Evolutionary conservation across 2,797 vertebrate species (phyloP).

Genomic region (Enteromius viviparus): DNA sequence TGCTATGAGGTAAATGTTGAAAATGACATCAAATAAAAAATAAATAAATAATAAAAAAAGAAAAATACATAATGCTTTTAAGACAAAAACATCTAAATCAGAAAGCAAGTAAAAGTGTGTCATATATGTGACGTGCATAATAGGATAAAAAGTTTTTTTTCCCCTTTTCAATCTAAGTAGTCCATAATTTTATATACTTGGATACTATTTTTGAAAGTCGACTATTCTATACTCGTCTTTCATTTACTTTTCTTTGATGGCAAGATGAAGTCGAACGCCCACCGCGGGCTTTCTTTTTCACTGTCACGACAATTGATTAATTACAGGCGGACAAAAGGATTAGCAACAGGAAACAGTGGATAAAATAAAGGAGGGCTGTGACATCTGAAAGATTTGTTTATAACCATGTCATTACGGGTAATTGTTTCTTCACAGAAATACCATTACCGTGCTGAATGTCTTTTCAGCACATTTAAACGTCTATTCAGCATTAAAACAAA

Average conservation of each 20-base stretch:
- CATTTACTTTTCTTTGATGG: constrained; percentile 73
- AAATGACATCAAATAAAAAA: neutral
- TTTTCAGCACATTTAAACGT: constrained; percentile 80
- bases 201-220: constrained; percentile 65
- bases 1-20: neutral
- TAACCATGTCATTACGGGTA: constrained; percentile 82
- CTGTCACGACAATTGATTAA: constrained; percentile 79
- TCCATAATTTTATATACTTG: constrained; percentile 61
- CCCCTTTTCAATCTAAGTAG: constrained; percentile 47
- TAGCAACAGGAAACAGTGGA: constrained; percentile 75
- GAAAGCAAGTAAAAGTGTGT: neutral
- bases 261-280: constrained; percentile 74
- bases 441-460: constrained; percentile 79
- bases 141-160: constrained; percentile 27
- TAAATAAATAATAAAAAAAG: neutral
- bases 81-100: neutral
- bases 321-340: constrained; percentile 72
- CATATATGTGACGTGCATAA: constrained; percentile 47
- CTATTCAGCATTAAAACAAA: constrained; percentile 84
- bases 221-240: constrained; percentile 63
- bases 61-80: neutral
- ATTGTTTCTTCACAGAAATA: constrained; percentile 82
- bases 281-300: constrained; percentile 66
- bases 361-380: constrained; percentile 75
- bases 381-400: constrained; percentile 85